phyloP scores from a whole-genome alignment of 2,113 vertebrate species.

The Camelus dromedarius region DNA sequence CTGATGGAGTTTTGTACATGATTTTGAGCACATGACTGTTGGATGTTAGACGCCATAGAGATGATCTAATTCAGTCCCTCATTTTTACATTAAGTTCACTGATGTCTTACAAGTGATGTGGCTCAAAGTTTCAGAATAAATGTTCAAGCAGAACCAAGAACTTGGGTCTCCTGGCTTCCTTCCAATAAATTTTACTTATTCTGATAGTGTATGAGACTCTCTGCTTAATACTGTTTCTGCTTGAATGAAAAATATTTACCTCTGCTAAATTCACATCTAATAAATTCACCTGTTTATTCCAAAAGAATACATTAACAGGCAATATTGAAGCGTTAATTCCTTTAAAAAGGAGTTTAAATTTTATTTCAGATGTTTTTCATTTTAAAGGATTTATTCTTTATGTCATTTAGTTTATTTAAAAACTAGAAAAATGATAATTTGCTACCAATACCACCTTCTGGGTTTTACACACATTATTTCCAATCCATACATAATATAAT shows the following conservation, averaged over 20 bases:
- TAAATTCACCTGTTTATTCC: conserved; percentile 42
- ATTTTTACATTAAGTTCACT: background rate
- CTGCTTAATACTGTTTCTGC: background rate
- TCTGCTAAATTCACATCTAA: conserved; percentile 17
- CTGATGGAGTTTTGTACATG: background rate
- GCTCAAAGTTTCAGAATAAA: background rate
- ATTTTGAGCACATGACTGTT: background rate
- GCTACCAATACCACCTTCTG: background rate
- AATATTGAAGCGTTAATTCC: background rate
- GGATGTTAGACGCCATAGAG: background rate
- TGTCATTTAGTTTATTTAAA: conserved; percentile 44
- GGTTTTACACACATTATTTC: conserved; percentile 24
- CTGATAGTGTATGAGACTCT: background rate
- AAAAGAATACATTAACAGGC: background rate
- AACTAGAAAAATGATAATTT: background rate
- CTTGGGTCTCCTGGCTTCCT: background rate
- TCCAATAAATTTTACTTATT: background rate
- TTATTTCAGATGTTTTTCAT: background rate
- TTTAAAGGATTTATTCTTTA: background rate
- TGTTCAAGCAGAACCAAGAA: background rate
- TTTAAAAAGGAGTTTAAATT: conserved; percentile 20
- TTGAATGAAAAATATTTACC: background rate
- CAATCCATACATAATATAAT: background rate
- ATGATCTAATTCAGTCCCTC: background rate
- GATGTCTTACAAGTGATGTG: background rate